Evolutionary conservation across 1,140 invertebrate species (phyloP).

Genomic region (Nephila pilipes): DNA sequence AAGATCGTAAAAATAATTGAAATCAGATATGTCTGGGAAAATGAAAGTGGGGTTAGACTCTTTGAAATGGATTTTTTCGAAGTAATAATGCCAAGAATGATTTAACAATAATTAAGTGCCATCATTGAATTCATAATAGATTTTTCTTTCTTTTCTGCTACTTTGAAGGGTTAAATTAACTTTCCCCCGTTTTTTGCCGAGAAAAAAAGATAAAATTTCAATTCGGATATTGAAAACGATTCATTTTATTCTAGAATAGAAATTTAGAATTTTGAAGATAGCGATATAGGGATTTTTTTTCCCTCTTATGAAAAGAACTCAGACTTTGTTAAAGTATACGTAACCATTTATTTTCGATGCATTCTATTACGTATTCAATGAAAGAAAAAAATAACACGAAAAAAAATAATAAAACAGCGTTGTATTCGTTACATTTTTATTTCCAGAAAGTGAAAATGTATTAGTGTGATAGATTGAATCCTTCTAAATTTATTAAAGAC

Average conservation of each 20-base stretch:
- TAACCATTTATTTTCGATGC: too few relatives aligned
- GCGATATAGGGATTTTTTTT: too few relatives aligned
- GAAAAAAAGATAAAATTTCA: background rate
- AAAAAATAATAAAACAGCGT: too few relatives aligned
- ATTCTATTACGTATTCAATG: too few relatives aligned
- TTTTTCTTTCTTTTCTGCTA: background rate
- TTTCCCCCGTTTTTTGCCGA: background rate
- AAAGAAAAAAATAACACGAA: too few relatives aligned
- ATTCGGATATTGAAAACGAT: background rate
- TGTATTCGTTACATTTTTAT: too few relatives aligned
- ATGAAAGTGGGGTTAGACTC: background rate
- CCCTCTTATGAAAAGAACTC: too few relatives aligned
- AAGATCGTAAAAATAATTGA: conserved; percentile 23
- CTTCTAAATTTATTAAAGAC: too few relatives aligned
- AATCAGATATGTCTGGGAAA: conserved; percentile 39
- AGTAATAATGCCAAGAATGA: background rate
- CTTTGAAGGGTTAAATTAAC: background rate
- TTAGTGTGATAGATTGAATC: too few relatives aligned
- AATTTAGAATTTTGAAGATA: background rate
- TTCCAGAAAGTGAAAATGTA: too few relatives aligned
- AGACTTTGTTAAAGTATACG: too few relatives aligned
- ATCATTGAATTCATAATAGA: background rate
- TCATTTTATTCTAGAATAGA: background rate
- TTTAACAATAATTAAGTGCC: conserved; percentile 39
- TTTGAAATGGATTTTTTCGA: background rate